Percentiles rank a stretch among this genome's conserved stretches.
phyloP scores from a whole-genome alignment of 1,140 invertebrate genomes.

The Agrypnia vestita region DNA sequence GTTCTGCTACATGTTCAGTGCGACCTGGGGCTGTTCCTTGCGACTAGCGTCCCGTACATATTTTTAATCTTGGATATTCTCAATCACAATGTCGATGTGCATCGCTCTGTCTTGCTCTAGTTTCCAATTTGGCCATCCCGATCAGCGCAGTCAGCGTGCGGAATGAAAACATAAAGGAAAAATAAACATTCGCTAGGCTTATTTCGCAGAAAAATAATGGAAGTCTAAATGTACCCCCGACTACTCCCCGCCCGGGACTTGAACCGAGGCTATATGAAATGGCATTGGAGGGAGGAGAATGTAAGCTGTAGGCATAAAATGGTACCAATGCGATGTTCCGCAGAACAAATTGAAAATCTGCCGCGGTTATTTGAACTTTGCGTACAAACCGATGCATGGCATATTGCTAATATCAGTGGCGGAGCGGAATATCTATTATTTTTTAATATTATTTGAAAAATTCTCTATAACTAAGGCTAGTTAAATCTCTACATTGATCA shows the following conservation, averaged over 20 bases:
- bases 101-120: background rate
- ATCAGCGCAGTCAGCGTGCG: constrained; percentile 24
- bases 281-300: background rate
- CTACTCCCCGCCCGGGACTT: constrained; percentile 4
- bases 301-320: background rate
- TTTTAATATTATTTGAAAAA: too few species aligned
- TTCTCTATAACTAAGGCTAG: too few species aligned
- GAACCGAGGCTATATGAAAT: constrained; percentile 28
- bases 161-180: constrained; percentile 27
- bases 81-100: too few species aligned
- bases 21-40: too few species aligned
- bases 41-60: too few species aligned
- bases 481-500: too few species aligned
- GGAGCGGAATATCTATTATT: too few species aligned
- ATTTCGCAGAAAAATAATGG: constrained; percentile 34
- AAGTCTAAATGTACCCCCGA: constrained; percentile 30
- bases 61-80: too few species aligned
- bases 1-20: too few species aligned
- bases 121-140: constrained; percentile 21
- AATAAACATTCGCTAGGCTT: constrained; percentile 25
- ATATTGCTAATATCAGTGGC: constrained; percentile 35
- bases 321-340: constrained; percentile 4
- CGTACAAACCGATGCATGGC: constrained; percentile 53
- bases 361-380: constrained; percentile 57
- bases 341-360: constrained; percentile 58